These are phyloP conservation scores for Ruditapes philippinarum DNA, from an alignment of 1,140 invertebrate species.

Conservation along the genomic window DNA sequence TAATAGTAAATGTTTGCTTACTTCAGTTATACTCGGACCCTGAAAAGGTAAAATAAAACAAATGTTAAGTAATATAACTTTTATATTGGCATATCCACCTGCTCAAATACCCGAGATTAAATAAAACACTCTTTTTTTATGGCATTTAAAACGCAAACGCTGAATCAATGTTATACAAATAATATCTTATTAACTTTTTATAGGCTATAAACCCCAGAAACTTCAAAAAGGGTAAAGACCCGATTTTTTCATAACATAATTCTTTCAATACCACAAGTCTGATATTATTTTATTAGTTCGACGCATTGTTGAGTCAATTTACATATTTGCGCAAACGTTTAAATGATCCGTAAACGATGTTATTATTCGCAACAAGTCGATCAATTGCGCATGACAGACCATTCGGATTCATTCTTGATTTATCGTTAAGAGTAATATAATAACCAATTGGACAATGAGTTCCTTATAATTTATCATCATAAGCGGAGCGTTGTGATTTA, in stretches of 20 bases:
- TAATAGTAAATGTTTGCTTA: background rate
- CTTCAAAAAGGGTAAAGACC: background rate
- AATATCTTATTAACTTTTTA: background rate
- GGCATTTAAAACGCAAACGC: background rate
- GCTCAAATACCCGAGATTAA: background rate
- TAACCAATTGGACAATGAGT: background rate
- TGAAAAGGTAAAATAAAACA: background rate
- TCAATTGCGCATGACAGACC: constrained; percentile 59
- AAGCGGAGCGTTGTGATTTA: background rate
- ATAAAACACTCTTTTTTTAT: background rate
- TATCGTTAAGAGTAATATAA: constrained; percentile 38
- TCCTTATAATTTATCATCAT: background rate
- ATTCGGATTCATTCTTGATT: constrained; percentile 24
- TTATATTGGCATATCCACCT: background rate
- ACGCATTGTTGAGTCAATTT: constrained; percentile 55
- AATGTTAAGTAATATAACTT: background rate
- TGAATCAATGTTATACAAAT: background rate
- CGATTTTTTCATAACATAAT: background rate
- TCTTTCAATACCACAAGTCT: constrained; percentile 13
- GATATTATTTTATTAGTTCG: constrained; percentile 44
- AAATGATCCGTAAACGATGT: constrained; percentile 39
- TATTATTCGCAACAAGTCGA: constrained; percentile 22
- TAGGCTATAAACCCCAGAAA: background rate
- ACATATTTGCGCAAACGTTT: constrained; percentile 55
- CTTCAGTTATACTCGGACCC: background rate